A percentile compares a stretch with the other conserved stretches of the same genome.
Evolutionary conservation across 1,140 invertebrate genomes (phyloP).

Genomic region (Anastrepha obliqua): DNA sequence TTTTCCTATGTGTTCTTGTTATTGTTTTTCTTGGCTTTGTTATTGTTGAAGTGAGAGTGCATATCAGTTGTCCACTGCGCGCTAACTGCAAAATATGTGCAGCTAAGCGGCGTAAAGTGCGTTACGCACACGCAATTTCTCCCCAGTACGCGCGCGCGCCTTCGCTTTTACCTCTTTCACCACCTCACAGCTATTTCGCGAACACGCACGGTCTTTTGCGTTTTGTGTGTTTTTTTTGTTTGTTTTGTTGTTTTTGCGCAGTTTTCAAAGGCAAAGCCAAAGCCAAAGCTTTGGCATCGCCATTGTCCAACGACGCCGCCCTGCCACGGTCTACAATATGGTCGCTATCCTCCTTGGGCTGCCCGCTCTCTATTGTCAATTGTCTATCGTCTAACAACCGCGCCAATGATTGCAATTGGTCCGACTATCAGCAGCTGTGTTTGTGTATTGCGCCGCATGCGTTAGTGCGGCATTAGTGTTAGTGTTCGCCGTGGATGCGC

Average conservation of each 20-base stretch:
- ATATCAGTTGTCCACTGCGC: neutral
- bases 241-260: neutral
- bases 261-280: neutral
- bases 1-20: neutral
- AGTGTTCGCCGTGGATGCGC: conserved; percentile 15
- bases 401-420: conserved; percentile 29
- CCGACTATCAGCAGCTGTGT: neutral
- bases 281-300: neutral
- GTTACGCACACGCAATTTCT: conserved; percentile 17
- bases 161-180: neutral
- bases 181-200: neutral
- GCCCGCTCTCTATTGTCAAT: neutral
- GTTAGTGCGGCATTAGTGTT: conserved; percentile 26
- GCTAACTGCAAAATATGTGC: neutral
- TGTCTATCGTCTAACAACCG: conserved; percentile 28
- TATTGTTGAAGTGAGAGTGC: conserved; percentile 18
- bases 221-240: neutral
- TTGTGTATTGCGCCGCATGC: conserved; percentile 15
- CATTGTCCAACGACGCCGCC: conserved; percentile 35
- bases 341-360: neutral
- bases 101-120: neutral
- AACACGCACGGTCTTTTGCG: neutral
- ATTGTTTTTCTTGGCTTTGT: neutral
- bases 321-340: neutral
- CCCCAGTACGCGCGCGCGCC: neutral